phyloP scores from a whole-genome alignment of 2,797 vertebrate genomes.

The Todus mexicanus region DNA sequence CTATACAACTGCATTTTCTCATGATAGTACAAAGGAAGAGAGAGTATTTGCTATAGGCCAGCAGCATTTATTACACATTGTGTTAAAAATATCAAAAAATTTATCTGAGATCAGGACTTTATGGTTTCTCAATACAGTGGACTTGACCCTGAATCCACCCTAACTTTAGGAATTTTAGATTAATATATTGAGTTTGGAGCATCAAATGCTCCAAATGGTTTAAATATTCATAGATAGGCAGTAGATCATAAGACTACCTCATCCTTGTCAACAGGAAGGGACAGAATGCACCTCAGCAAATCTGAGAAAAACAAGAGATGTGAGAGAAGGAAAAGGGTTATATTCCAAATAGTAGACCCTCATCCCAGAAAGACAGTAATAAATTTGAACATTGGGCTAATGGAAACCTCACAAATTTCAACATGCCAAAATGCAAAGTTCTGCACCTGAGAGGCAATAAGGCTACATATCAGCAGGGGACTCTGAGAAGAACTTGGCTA shows the following conservation, averaged over 20 bases:
- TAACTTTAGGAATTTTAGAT: neutral
- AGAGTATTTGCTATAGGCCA: fast-evolving
- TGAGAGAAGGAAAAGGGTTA: neutral
- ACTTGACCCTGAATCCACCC: neutral
- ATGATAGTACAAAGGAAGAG: neutral
- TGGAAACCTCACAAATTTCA: neutral
- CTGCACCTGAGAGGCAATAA: neutral
- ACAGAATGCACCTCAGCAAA: neutral
- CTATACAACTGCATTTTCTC: neutral
- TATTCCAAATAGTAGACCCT: neutral
- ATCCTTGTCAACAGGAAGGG: neutral
- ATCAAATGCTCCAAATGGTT: neutral
- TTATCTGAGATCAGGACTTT: neutral
- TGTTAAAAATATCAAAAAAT: neutral
- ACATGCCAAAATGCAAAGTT: neutral
- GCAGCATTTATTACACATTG: neutral
- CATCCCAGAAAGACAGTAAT: neutral
- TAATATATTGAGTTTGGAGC: neutral
- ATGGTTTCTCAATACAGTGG: neutral
- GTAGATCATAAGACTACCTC: neutral
- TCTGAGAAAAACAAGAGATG: neutral
- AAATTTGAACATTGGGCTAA: neutral
- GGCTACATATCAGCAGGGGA: neutral
- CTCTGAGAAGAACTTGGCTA: neutral
- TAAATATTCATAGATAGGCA: neutral